phyloP scores from a whole-genome alignment of 2,113 vertebrate genomes.

The Ascaphus truei region DNA sequence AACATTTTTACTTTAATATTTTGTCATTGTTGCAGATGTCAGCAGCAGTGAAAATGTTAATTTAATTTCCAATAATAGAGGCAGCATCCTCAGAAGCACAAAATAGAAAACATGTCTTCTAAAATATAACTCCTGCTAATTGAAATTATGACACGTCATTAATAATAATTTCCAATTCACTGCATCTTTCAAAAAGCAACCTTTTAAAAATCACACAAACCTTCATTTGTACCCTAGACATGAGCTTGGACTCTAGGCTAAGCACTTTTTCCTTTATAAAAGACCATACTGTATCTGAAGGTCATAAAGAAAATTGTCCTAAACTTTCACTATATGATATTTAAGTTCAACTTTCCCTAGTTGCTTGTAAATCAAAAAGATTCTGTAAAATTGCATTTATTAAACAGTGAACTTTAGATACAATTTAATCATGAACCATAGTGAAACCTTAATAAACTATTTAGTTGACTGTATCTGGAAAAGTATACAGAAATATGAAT shows the following conservation, averaged over 20 bases:
- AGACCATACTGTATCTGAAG: conserved; percentile 23
- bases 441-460: neutral
- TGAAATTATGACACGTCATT: neutral
- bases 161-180: conserved; percentile 11
- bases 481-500: too few relatives aligned
- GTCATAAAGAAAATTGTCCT: conserved; percentile 18
- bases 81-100: neutral
- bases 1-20: too few relatives aligned
- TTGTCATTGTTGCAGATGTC: too few relatives aligned
- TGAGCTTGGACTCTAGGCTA: conserved; percentile 16
- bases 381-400: neutral
- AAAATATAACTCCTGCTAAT: neutral
- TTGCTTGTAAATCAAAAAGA: neutral
- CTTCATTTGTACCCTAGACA: conserved; percentile 10
- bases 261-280: conserved; percentile 21
- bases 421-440: neutral
- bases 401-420: neutral
- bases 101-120: neutral
- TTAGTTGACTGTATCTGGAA: too few relatives aligned
- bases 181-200: conserved; percentile 19
- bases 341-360: neutral
- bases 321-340: conserved; percentile 24
- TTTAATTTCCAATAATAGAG: too few relatives aligned
- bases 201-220: conserved; percentile 8
- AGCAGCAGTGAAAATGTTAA: too few relatives aligned